Evolutionary conservation across 2,797 vertebrate genomes (phyloP).

Genomic region (Xiphorhynchus erythropygius): DNA sequence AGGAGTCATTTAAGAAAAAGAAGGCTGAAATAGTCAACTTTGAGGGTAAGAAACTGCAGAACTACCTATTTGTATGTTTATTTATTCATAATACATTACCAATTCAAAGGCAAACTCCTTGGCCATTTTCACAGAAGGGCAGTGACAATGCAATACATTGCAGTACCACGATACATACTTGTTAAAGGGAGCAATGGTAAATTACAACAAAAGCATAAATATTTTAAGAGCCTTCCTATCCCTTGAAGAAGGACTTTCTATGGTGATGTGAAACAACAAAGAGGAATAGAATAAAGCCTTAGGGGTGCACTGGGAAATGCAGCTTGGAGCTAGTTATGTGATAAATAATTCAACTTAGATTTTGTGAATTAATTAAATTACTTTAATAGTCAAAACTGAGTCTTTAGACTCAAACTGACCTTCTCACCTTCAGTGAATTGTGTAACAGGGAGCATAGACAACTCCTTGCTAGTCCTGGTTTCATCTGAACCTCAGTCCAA

Average conservation of each 20-base stretch:
- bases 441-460: not conserved
- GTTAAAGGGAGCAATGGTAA: not conserved
- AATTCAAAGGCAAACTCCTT: not conserved
- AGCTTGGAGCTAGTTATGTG: not conserved
- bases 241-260: not conserved
- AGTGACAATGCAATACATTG: not conserved
- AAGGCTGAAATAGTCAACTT: slow-evolving; percentile 63
- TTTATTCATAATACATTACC: slow-evolving; percentile 52
- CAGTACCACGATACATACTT: not conserved
- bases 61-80: slow-evolving; percentile 35
- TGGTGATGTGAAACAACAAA: not conserved
- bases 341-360: not conserved
- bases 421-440: not conserved
- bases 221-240: not conserved
- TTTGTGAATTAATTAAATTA: not conserved
- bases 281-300: not conserved
- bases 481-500: not conserved
- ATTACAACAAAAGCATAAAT: not conserved
- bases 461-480: not conserved
- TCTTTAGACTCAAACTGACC: not conserved
- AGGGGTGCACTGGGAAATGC: not conserved
- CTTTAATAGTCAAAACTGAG: not conserved
- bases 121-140: not conserved
- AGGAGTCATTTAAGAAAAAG: slow-evolving; percentile 63
- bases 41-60: slow-evolving; percentile 37